phyloP scores from a whole-genome alignment of 1,140 invertebrate genomes.

The Aphelenchoides besseyi region DNA sequence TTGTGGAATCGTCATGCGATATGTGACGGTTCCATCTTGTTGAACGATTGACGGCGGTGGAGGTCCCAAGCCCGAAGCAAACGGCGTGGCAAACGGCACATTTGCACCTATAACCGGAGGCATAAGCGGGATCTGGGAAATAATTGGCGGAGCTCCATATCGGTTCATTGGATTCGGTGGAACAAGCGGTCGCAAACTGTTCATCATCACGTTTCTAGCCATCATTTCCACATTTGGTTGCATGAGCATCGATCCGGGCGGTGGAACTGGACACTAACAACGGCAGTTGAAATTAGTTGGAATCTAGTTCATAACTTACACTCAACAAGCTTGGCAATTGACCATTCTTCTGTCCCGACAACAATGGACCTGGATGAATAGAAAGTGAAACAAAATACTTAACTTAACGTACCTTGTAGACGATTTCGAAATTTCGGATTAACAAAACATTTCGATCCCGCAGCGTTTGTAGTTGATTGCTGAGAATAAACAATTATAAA shows the following conservation, averaged over 20 bases:
- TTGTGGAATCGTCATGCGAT: not conserved
- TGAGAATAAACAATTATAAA: constrained; percentile 13
- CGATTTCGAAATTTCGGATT: constrained; percentile 29
- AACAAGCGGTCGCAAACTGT: constrained; percentile 6
- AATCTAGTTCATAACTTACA: not conserved
- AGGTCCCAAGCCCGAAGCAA: no score
- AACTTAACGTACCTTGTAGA: constrained; percentile 24
- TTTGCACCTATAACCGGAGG: no score
- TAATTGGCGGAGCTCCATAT: not conserved
- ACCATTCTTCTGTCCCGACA: not conserved
- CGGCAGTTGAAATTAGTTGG: not conserved
- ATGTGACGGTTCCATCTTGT: constrained; percentile 16
- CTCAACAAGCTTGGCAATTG: constrained; percentile 8
- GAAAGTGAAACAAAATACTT: no score
- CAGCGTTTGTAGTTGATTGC: not conserved
- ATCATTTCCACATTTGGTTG: not conserved
- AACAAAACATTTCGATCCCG: constrained; percentile 25
- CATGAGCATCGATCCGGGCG: not conserved
- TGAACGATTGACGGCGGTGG: not conserved
- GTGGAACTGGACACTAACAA: not conserved
- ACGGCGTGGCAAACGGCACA: no score
- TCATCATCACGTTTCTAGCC: not conserved
- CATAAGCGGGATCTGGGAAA: not conserved
- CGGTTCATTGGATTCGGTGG: constrained; percentile 7
- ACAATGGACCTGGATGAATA: no score